Conservation (phyloP, 2,888 invertebrate genomes). For the Lomographa bimaculata region DNA sequence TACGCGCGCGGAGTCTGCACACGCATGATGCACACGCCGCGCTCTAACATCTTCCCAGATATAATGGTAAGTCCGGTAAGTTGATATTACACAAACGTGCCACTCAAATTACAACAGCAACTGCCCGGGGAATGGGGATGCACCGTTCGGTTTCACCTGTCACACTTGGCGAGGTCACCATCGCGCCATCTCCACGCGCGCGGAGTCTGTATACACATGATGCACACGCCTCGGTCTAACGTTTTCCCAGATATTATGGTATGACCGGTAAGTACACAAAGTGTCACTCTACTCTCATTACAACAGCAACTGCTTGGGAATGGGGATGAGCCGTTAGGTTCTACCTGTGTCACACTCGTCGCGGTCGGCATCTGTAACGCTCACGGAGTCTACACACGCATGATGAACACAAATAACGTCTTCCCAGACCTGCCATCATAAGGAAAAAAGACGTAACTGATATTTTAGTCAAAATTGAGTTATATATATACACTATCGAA, state of each 20-base stretch:
- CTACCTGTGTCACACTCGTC: slow-evolving; percentile 57
- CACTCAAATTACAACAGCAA: too few relatives aligned
- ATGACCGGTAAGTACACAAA: too few relatives aligned
- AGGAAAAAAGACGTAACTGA: too few relatives aligned
- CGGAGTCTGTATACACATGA: slow-evolving; percentile 50
- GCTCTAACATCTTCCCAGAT: slow-evolving; percentile 62
- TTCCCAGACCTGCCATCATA: too few relatives aligned
- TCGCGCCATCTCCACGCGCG: slow-evolving; percentile 53
- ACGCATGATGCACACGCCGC: slow-evolving; percentile 42
- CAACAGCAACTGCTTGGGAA: too few relatives aligned
- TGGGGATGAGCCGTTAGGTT: too few relatives aligned
- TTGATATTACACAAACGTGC: too few relatives aligned
- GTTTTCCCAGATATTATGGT: slow-evolving; percentile 63
- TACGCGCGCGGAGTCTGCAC: slow-evolving; percentile 51
- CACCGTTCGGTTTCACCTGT: slow-evolving; percentile 57
- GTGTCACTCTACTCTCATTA: too few relatives aligned
- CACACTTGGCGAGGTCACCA: slow-evolving; percentile 53
- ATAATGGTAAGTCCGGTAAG: slow-evolving; percentile 54
- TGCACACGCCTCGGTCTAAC: slow-evolving; percentile 53
- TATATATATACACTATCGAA: too few relatives aligned
- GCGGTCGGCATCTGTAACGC: slow-evolving; percentile 57
- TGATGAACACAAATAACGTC: slow-evolving; percentile 32
- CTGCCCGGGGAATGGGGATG: too few relatives aligned
- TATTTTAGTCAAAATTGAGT: too few relatives aligned
- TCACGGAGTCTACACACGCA: slow-evolving; percentile 49